Evolutionary conservation across 2,113 vertebrate genomes (phyloP).

Genomic region (Phalacrocorax brasilianus): DNA sequence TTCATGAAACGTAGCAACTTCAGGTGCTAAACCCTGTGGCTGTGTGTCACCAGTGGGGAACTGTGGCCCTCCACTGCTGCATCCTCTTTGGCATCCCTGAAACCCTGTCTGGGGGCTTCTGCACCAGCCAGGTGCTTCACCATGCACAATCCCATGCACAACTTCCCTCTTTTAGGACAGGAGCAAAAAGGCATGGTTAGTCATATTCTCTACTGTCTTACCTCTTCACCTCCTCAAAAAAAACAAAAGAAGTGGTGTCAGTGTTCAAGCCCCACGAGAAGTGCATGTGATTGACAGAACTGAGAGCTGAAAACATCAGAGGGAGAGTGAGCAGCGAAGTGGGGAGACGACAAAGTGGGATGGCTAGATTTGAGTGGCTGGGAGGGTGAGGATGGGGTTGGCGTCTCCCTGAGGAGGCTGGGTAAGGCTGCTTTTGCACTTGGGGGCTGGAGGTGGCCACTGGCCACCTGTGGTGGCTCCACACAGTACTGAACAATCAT

Average conservation of each 20-base stretch:
- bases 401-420: not conserved
- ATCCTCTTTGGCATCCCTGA: not conserved
- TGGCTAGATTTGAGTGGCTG: not conserved
- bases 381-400: not conserved
- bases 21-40: not conserved
- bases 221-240: not conserved
- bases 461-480: not conserved
- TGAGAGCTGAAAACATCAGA: not conserved
- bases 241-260: not conserved
- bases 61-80: not conserved
- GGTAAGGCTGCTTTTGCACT: not conserved
- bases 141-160: not conserved
- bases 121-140: not conserved
- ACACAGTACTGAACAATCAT: not conserved
- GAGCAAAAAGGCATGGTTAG: not conserved
- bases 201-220: not conserved
- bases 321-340: not conserved
- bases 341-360: rapidly evolving
- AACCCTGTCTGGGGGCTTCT: not conserved
- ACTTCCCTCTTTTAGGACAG: not conserved
- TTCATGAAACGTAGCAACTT: not conserved
- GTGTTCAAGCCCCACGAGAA: not conserved
- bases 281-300: not conserved
- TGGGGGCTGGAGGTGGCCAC: not conserved
- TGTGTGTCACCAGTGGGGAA: not conserved